Evolutionary conservation across 1,140 invertebrate genomes (phyloP), one percentile per base, ranked within the genome.

Genomic region (Orius insidiosus): DNA sequence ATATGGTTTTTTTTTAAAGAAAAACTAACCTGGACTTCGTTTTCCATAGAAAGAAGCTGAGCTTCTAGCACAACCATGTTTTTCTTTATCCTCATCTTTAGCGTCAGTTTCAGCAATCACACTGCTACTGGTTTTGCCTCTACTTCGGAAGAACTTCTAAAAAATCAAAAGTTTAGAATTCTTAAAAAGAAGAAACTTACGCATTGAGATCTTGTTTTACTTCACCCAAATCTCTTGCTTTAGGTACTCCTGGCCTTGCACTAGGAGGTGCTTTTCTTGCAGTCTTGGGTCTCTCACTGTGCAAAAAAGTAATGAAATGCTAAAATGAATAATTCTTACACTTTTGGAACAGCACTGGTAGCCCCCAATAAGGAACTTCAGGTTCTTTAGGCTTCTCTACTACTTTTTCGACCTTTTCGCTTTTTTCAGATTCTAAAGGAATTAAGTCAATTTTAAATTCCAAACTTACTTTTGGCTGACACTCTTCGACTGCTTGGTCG

Each of bases 221-320:
- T 47, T 60, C 70, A 52, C 58, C 59, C 59, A 60, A 73, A 31
- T 60, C 68, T 55, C 69, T 66, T 47, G 80, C 61, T 46, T 75
- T 67, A 5, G 83, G 82, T 16, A 82, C 81, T 38, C 79, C 80
- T 1, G 82, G 82, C 46, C 82, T 67, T 10, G 80, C 78, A 49
- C 80, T 85, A 0, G 75, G 71, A 24, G 24, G 24, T 24, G 24
- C 24, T 24, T 24, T 24, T 24, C 24, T 24, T 24, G 24, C 24
- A 24, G 24, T 24, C 24, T 24, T 24, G 24, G 24, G 24, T 24
- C 24, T 24, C 24, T 24, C 24, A 4, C 24, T 24, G n/a, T n/a
- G 24, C 24, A 24, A 24, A 24, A 24, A 24, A 4, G n/a, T n/a
- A n/a, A n/a, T n/a, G n/a, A 24, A 24, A 24, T 24, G n/a, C 24